Evolutionary conservation across 64 coral and sea anemone genomes (phyloP), one percentile per base, ranked within the genome.

Genomic region (Montipora capricornis): DNA sequence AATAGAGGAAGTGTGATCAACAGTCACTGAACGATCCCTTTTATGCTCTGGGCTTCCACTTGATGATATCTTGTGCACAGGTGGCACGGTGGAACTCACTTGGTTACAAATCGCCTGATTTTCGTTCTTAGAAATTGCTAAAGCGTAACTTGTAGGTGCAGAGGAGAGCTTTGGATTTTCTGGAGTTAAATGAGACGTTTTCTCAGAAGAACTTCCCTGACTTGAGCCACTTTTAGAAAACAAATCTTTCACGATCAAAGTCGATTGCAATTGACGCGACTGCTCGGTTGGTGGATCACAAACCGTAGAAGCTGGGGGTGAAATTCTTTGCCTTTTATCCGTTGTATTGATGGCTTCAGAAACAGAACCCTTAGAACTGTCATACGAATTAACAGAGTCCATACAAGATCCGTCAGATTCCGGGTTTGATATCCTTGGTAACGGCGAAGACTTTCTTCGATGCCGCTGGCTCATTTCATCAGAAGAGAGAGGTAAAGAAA

Each of bases 1-100:
- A 37, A 73, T 13, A 11, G 37, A 12, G 1, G 66, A 8, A 45
- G 46, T 22, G n/a, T 6, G 82, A 20, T 84, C 60, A 12, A 67
- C 4, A 6, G 60, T 68, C 15, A 64, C 14, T 3, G 62, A 86
- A 49, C 46, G 2, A 71, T 49, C 37, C 8, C 29, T 37, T 68
- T 14, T 16, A 12, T 45, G 81, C 5, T 19, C 37, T 46, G 81
- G 60, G 59, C 24, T 47, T 64, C 13, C 46, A 88, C 83, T 93
- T 15, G 92, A 88, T 12, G 84, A 92, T 4, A 87, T 20, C 44
- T 55, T 76, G 78, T 74, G 74, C 15, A 52, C 50, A 20, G 89
- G 74, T 20, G 90, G 58, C 49, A 77, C 13, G 10, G 84, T 70
- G 51, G 84, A 93, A 22, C 47, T 80, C 57, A 88, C 84, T 44